Conservation (phyloP, 1,140 invertebrate species). For the Micrasema longulum region DNA sequence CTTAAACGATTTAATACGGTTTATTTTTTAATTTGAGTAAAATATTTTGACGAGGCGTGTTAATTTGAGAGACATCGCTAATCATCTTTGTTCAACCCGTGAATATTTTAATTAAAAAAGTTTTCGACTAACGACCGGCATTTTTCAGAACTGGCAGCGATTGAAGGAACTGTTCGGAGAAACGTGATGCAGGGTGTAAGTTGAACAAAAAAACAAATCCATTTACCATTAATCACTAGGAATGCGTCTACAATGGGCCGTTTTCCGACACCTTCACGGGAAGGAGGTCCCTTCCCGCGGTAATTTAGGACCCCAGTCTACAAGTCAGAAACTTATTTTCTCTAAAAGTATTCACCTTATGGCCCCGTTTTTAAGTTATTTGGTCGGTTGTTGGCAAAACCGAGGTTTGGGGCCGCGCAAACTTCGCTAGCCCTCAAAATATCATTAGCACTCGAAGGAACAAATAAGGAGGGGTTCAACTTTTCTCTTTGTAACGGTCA, state of each 20-base stretch:
- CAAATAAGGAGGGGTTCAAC: slow-evolving; percentile 22
- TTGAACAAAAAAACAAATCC: slow-evolving; percentile 50
- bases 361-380: slow-evolving; percentile 52
- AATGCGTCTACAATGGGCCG: slow-evolving; percentile 42
- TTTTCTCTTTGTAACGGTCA: slow-evolving; percentile 34
- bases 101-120: no score
- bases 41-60: no score
- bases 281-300: slow-evolving; percentile 33
- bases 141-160: no score
- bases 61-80: no score
- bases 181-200: no score
- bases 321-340: slow-evolving; percentile 50
- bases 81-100: no score
- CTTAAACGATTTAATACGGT: no score
- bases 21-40: no score
- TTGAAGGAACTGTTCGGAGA: no score
- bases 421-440: slow-evolving; percentile 50
- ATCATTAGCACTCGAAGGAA: slow-evolving; percentile 49
- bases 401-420: slow-evolving; percentile 34
- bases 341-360: slow-evolving; percentile 52
- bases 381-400: slow-evolving; percentile 50
- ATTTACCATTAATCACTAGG: slow-evolving; percentile 49
- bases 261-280: slow-evolving; percentile 37
- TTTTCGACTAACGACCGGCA: no score
- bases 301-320: slow-evolving; percentile 48